A percentile compares a stretch with the other conserved stretches of the same genome.
These are phyloP conservation scores for Ochlodes sylvanus DNA, from an alignment of 2,888 invertebrate genomes.

Conservation along the genomic window DNA sequence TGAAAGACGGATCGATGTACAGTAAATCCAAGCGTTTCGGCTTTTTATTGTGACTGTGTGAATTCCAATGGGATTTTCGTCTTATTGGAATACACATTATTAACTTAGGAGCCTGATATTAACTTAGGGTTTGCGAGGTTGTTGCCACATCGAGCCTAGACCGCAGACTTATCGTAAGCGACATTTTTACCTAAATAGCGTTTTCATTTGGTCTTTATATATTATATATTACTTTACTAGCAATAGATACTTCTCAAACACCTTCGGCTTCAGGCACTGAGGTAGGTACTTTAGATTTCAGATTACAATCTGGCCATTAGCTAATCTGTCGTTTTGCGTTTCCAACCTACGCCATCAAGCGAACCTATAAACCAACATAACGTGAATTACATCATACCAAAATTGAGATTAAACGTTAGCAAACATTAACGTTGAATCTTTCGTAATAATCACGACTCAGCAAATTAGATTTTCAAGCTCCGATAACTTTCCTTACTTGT, in stretches of 20 bases:
- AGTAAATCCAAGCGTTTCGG: conserved; percentile 19
- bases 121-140: conserved; percentile 13
- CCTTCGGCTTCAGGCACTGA: no score
- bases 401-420: neutral
- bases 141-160: conserved; percentile 22
- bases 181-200: no score
- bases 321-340: no score
- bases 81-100: conserved; percentile 14
- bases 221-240: no score
- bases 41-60: conserved; percentile 20
- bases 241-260: no score
- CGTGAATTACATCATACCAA: neutral
- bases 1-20: conserved; percentile 30
- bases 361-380: neutral
- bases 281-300: no score
- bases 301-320: no score
- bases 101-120: conserved; percentile 25
- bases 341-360: no score
- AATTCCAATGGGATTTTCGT: conserved; percentile 20
- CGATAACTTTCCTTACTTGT: neutral
- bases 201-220: no score
- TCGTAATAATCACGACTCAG: neutral
- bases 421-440: neutral
- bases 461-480: conserved; percentile 5
- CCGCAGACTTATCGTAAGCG: no score